phyloP scores from a whole-genome alignment of 2,113 vertebrate genomes.

The Dipodomys stephensi region DNA sequence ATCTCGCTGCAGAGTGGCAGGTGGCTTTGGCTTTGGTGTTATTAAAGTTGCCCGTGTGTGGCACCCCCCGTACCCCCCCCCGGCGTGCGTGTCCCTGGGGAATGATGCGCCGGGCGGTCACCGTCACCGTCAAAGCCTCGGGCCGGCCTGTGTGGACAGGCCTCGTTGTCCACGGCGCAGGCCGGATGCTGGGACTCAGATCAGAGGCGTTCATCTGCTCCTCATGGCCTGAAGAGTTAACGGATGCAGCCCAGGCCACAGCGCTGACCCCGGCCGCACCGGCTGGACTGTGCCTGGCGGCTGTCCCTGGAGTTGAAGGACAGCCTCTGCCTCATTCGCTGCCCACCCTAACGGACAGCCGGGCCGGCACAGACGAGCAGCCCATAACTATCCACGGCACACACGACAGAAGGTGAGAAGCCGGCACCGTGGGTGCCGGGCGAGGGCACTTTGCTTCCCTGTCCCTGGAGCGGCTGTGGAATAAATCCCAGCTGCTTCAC shows the following conservation, averaged over 20 bases:
- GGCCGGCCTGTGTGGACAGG: background rate
- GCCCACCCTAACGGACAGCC: too few relatives aligned
- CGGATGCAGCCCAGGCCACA: background rate
- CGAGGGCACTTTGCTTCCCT: background rate
- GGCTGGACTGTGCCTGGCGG: background rate
- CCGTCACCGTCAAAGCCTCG: background rate
- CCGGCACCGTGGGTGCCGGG: too few relatives aligned
- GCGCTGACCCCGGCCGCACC: background rate
- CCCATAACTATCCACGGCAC: background rate
- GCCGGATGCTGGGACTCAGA: background rate
- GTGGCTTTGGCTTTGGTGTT: too few relatives aligned
- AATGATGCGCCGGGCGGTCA: too few relatives aligned
- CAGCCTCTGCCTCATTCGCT: background rate
- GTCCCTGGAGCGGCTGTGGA: conserved; percentile 24
- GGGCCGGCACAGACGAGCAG: background rate
- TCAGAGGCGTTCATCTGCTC: background rate
- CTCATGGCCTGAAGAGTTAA: background rate
- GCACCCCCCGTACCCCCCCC: too few relatives aligned
- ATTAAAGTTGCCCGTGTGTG: background rate
- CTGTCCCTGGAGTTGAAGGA: background rate
- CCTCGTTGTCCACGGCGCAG: background rate
- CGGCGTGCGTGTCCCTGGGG: too few relatives aligned
- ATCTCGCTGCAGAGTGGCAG: background rate
- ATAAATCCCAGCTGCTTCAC: background rate
- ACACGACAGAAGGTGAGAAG: background rate